A percentile compares a stretch with the other conserved stretches of the same genome.
These are phyloP conservation scores for Brachionus koreanus DNA, from an alignment of 1,140 invertebrate genomes.

Conservation along the genomic window DNA sequence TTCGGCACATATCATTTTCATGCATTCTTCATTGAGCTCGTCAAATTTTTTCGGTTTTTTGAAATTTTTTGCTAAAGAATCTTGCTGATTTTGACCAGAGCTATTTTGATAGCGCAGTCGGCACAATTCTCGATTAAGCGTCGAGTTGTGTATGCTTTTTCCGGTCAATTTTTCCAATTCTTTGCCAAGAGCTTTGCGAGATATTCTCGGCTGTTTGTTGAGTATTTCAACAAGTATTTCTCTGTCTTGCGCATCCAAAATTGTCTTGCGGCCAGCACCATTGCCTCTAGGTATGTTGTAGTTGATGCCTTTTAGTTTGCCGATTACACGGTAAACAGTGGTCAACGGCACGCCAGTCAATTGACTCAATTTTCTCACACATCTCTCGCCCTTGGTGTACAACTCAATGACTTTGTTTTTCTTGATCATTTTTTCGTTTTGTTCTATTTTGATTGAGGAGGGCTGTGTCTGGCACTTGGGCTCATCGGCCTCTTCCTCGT, in stretches of 20 bases:
- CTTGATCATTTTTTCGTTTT: conserved; percentile 43
- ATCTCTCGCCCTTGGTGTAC: conserved; percentile 36
- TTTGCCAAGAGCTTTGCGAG: conserved; percentile 28
- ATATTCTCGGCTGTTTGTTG: conserved; percentile 40
- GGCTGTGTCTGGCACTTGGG: background rate
- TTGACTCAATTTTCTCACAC: conserved; percentile 34
- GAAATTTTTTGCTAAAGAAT: background rate
- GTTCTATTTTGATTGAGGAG: background rate
- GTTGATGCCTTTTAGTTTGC: conserved; percentile 38
- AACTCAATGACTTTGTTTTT: conserved; percentile 42
- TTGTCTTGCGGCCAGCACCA: conserved; percentile 40
- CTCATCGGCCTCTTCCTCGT: conserved; percentile 17
- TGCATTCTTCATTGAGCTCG: background rate
- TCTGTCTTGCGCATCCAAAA: conserved; percentile 34
- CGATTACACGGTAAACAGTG: conserved; percentile 37
- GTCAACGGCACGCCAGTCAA: conserved; percentile 33
- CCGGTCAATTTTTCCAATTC: conserved; percentile 38
- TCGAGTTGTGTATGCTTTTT: conserved; percentile 42
- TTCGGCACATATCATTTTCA: background rate
- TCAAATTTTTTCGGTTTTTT: conserved; percentile 7
- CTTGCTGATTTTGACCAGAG: background rate
- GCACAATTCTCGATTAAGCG: conserved; percentile 23
- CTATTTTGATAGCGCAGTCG: conserved; percentile 15
- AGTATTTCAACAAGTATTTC: conserved; percentile 39
- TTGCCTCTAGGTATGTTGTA: conserved; percentile 39